Percentiles rank a stretch among this genome's conserved stretches.
Evolutionary conservation across 2,888 invertebrate genomes (phyloP).

Genomic region (Ganaspis brasiliensis): DNA sequence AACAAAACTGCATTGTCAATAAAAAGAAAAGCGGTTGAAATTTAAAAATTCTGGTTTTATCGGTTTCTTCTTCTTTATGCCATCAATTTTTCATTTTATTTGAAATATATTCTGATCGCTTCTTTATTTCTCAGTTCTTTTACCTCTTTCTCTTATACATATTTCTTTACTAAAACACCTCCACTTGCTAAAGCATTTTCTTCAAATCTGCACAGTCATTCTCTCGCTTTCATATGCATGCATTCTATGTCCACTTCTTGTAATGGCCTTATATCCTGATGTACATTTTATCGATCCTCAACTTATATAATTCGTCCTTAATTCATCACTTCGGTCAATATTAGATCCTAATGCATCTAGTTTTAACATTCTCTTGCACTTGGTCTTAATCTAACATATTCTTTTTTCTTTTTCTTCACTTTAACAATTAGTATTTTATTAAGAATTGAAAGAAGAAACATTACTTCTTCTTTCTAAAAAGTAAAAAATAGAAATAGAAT

Average conservation of each 20-base stretch:
- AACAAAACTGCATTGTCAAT: too few species aligned
- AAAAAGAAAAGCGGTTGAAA: too few species aligned
- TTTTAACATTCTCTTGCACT: neutral
- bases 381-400: neutral
- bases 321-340: neutral
- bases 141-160: neutral
- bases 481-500: too few species aligned
- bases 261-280: neutral
- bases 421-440: too few species aligned
- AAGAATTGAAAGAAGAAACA: too few species aligned
- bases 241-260: constrained; percentile 14
- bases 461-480: too few species aligned
- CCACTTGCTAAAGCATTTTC: neutral
- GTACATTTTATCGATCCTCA: constrained; percentile 7
- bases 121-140: neutral
- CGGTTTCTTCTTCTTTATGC: neutral
- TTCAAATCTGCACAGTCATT: constrained; percentile 15
- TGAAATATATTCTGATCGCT: neutral
- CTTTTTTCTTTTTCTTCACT: neutral
- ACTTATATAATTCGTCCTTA: constrained; percentile 3
- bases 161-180: neutral
- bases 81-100: neutral
- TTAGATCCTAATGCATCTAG: neutral
- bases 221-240: neutral
- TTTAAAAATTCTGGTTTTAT: too few species aligned